Evolutionary conservation across 2,113 vertebrate genomes (phyloP).

Genomic region (Burhinus bistriatus): DNA sequence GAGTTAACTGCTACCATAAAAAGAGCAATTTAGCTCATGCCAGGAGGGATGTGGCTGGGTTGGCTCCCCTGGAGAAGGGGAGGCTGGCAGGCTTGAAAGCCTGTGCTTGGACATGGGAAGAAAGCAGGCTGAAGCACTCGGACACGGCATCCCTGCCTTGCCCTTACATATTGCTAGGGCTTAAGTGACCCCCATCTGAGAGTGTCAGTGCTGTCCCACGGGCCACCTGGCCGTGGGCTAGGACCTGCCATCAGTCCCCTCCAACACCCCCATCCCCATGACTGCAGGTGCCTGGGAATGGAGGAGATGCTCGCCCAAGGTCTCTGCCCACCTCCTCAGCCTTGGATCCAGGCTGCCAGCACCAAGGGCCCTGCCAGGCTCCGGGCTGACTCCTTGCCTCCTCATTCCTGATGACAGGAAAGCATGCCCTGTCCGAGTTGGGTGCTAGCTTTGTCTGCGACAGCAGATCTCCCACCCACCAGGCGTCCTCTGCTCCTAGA

Average conservation of each 20-base stretch:
- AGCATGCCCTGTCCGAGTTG: neutral
- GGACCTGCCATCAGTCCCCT: neutral
- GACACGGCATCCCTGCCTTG: neutral
- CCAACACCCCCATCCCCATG: fast-evolving
- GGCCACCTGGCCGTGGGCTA: neutral
- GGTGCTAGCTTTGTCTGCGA: neutral
- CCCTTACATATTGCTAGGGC: neutral
- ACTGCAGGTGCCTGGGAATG: neutral
- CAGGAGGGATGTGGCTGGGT: neutral
- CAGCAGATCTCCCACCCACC: neutral
- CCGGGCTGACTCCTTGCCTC: neutral
- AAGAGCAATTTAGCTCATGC: neutral
- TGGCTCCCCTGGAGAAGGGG: neutral
- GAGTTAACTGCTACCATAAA: neutral
- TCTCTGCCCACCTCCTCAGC: neutral
- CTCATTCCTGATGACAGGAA: neutral
- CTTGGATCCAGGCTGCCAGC: neutral
- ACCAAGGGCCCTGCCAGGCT: neutral
- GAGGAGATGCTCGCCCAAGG: neutral
- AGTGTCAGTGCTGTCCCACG: neutral
- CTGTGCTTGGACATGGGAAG: neutral
- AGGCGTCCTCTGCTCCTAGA: neutral
- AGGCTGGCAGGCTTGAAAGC: neutral
- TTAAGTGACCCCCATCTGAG: neutral
- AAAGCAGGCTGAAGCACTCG: neutral